Evolutionary conservation across 2,888 invertebrate genomes (phyloP).

Genomic region (Cerceris ruficornis): DNA sequence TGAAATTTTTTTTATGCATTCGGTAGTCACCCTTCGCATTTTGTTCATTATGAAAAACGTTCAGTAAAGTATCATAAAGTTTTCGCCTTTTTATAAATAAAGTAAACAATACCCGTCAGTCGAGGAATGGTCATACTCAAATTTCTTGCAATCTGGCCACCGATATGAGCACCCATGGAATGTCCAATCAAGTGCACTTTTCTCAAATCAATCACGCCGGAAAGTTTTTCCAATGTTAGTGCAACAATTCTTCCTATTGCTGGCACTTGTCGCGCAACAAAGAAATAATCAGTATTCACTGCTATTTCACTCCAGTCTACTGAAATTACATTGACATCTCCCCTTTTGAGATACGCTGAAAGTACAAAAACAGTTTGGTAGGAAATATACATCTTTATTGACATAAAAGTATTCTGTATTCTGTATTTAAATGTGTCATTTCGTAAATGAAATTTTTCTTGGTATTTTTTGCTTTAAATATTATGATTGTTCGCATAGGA

Average conservation of each 20-base stretch:
- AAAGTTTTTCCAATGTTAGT: constrained; percentile 49
- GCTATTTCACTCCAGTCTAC: constrained; percentile 73
- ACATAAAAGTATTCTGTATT: not conserved
- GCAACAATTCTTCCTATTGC: constrained; percentile 59
- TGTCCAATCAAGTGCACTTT: constrained; percentile 70
- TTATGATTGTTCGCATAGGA: no score
- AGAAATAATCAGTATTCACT: constrained; percentile 52
- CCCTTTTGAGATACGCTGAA: constrained; percentile 67
- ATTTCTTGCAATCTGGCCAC: constrained; percentile 61
- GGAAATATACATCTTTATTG: not conserved
- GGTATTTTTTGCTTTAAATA: no score
- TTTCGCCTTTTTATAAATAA: not conserved
- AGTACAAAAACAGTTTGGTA: not conserved
- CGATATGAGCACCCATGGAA: constrained; percentile 72
- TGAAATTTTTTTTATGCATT: no score
- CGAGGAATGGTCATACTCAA: constrained; percentile 57
- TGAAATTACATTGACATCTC: constrained; percentile 65
- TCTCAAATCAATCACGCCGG: constrained; percentile 46
- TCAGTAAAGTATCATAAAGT: not conserved
- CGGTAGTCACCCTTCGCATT: not conserved
- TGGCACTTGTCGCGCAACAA: constrained; percentile 34
- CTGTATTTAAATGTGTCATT: not conserved
- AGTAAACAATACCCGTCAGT: constrained; percentile 66
- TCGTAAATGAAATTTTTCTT: no score
- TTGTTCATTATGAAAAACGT: not conserved